phyloP scores from a whole-genome alignment of 2,113 vertebrate species.

The Rhinoderma darwinii region DNA sequence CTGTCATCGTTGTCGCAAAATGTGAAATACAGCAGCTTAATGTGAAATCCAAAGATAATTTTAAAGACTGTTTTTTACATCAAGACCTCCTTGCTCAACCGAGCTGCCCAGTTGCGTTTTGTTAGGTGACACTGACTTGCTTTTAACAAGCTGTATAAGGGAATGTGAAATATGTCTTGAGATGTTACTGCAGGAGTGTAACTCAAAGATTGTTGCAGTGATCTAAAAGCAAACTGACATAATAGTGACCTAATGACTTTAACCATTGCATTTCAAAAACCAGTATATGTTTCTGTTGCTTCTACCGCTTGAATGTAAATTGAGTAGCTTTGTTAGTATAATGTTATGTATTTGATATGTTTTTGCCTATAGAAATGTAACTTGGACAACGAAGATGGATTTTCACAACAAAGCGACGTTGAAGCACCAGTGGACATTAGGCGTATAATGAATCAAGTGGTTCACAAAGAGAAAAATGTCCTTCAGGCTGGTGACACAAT shows the following conservation, averaged over 20 bases:
- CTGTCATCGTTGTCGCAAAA: slow-evolving; percentile 40
- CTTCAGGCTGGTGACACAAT: neutral
- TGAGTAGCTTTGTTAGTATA: neutral
- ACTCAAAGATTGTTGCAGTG: neutral
- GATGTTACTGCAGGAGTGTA: slow-evolving; percentile 19
- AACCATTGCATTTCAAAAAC: neutral
- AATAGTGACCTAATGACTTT: neutral
- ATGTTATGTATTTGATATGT: neutral
- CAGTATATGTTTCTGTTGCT: neutral
- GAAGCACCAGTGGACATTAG: neutral
- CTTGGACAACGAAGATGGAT: neutral
- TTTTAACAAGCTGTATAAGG: slow-evolving; percentile 38
- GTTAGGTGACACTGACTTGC: slow-evolving; percentile 37
- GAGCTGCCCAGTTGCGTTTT: slow-evolving; percentile 2
- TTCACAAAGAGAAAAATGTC: slow-evolving; percentile 39
- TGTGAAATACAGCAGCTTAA: slow-evolving; percentile 45
- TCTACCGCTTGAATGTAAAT: no score
- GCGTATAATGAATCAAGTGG: neutral
- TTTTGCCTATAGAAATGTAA: slow-evolving; percentile 24
- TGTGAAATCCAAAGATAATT: slow-evolving; percentile 38
- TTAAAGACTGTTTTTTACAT: slow-evolving; percentile 37
- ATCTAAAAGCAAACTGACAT: neutral
- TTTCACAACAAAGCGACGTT: neutral
- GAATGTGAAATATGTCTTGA: slow-evolving; percentile 13
- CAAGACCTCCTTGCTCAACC: slow-evolving; percentile 15